Conservation (phyloP, 2,113 vertebrate genomes). For the Urocolius indicus region DNA sequence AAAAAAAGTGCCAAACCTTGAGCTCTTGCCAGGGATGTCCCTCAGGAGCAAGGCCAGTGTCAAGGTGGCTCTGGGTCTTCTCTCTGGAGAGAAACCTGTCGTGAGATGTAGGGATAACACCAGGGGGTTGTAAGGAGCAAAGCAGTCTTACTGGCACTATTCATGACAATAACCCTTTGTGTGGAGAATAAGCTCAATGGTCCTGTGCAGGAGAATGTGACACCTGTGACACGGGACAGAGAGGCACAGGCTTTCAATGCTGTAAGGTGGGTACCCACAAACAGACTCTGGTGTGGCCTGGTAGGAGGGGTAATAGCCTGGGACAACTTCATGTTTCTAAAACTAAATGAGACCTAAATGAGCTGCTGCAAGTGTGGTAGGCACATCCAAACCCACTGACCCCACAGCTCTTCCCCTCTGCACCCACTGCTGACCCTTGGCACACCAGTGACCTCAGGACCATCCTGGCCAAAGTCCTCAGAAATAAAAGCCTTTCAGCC, state of each 20-base stretch:
- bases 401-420: background rate
- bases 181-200: background rate
- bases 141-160: background rate
- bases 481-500: background rate
- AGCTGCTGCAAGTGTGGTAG: background rate
- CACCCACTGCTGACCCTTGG: background rate
- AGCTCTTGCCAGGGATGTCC: background rate
- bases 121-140: background rate
- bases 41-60: rapidly evolving
- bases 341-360: rapidly evolving
- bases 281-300: background rate
- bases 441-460: background rate
- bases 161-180: background rate
- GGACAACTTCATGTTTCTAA: background rate
- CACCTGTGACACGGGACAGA: background rate
- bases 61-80: background rate
- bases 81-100: background rate
- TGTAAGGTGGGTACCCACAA: background rate
- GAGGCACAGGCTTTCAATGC: background rate
- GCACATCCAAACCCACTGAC: rapidly evolving
- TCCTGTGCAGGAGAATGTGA: background rate
- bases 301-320: background rate
- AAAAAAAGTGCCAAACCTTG: background rate
- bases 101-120: background rate
- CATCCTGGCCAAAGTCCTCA: too few relatives aligned